Evolutionary conservation across 2,113 vertebrate genomes (phyloP).

Genomic region (Megaceryle maxima): DNA sequence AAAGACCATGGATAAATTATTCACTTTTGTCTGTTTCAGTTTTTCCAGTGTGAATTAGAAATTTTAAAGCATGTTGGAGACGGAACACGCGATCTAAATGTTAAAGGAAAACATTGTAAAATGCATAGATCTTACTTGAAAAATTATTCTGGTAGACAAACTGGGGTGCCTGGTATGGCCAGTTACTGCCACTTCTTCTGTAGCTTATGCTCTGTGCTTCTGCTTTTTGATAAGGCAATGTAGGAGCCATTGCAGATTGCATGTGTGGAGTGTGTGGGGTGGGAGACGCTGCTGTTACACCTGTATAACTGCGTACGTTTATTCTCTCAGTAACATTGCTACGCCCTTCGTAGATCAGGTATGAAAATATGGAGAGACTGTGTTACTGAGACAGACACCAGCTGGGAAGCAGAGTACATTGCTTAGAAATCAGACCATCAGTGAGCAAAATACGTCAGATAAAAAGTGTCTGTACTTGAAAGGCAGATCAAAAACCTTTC

Average conservation of each 20-base stretch:
- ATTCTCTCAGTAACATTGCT: conserved; percentile 32
- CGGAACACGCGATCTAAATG: rapidly evolving
- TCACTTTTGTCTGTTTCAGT: not conserved
- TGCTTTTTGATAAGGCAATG: not conserved
- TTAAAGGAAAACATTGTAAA: not conserved
- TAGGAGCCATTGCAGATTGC: not conserved
- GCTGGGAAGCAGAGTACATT: conserved; percentile 13
- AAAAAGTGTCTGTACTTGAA: conserved; percentile 8
- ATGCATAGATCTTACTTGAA: not conserved
- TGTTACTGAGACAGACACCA: conserved; percentile 35
- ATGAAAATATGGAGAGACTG: conserved; percentile 35
- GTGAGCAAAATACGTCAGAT: not conserved
- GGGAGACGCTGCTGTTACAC: not conserved
- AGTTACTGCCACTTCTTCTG: not conserved
- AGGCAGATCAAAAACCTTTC: conserved; percentile 7
- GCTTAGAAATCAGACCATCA: conserved; percentile 14
- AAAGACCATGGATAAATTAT: not conserved
- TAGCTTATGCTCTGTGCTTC: not conserved
- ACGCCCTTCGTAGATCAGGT: conserved; percentile 39
- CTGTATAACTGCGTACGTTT: not conserved
- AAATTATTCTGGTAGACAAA: not conserved
- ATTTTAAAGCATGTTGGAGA: not conserved
- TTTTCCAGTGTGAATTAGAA: not conserved
- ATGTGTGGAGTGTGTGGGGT: not conserved
- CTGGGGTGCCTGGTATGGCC: not conserved